Percentiles rank a stretch among this genome's conserved stretches.
phyloP scores from a whole-genome alignment of 2,888 invertebrate species.

The Archips xylosteana region DNA sequence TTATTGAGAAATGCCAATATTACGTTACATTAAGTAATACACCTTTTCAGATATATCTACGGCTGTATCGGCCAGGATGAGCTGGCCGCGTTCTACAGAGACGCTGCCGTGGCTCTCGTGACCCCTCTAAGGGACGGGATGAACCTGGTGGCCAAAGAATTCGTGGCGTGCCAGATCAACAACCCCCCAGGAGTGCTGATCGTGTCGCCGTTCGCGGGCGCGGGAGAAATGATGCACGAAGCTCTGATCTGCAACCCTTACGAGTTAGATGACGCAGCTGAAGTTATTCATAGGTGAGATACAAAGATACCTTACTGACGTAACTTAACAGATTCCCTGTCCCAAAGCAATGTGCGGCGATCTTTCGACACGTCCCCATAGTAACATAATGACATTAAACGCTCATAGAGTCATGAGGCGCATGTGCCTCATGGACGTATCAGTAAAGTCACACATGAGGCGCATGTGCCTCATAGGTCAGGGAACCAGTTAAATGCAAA shows the following conservation, averaged over 20 bases:
- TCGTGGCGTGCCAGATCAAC: constrained; percentile 96
- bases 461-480: too few species aligned
- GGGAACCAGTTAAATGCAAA: too few species aligned
- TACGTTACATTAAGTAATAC: not conserved
- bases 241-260: constrained; percentile 96
- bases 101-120: constrained; percentile 94
- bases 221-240: constrained; percentile 97
- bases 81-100: constrained; percentile 94
- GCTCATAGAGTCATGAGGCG: too few species aligned
- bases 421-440: too few species aligned
- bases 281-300: constrained; percentile 90
- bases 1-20: too few species aligned
- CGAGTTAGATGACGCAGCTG: constrained; percentile 94
- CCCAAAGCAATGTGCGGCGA: too few species aligned
- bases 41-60: constrained; percentile 88
- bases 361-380: too few species aligned
- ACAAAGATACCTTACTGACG: not conserved
- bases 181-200: constrained; percentile 94
- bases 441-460: too few species aligned
- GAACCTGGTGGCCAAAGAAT: constrained; percentile 97
- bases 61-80: constrained; percentile 95
- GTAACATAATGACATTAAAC: too few species aligned
- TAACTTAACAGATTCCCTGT: too few species aligned
- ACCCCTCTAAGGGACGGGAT: constrained; percentile 95
- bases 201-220: constrained; percentile 96